Evolutionary conservation across 1,140 invertebrate genomes (phyloP).

Genomic region (Aphaenogaster floridana): DNA sequence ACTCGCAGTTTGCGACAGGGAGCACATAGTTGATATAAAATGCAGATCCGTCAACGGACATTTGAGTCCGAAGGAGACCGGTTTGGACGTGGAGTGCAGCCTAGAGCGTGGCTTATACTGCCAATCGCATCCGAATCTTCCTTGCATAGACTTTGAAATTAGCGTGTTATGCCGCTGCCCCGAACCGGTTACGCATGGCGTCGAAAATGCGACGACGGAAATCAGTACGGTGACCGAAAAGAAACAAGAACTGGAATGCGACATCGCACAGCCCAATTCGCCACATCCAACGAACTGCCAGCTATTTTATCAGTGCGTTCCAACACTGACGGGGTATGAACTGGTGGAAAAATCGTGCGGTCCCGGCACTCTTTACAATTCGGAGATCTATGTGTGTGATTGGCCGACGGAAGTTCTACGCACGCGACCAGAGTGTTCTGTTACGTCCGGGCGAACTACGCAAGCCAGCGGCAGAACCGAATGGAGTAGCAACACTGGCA

Average conservation of each 20-base stretch:
- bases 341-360: constrained; percentile 89
- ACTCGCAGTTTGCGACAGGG: constrained; percentile 87
- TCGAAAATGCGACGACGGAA: constrained; percentile 53
- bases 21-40: constrained; percentile 91
- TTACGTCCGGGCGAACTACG: not conserved
- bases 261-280: constrained; percentile 83
- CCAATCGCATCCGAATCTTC: constrained; percentile 80
- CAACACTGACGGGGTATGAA: constrained; percentile 79
- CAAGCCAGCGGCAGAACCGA: not conserved
- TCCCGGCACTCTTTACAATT: constrained; percentile 89
- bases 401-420: constrained; percentile 88
- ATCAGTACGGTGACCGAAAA: too few relatives aligned
- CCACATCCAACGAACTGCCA: constrained; percentile 88
- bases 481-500: constrained; percentile 9
- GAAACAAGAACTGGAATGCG: constrained; percentile 75
- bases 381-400: constrained; percentile 88
- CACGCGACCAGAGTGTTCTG: constrained; percentile 88
- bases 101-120: constrained; percentile 91
- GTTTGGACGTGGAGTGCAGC: constrained; percentile 92
- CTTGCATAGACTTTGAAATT: constrained; percentile 92
- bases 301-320: constrained; percentile 88
- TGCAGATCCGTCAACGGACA: constrained; percentile 90
- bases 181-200: constrained; percentile 31
- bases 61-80: constrained; percentile 89
- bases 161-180: constrained; percentile 90